Conservation (phyloP, 2,888 invertebrate species). For the Caenorhabditis macrosperma region DNA sequence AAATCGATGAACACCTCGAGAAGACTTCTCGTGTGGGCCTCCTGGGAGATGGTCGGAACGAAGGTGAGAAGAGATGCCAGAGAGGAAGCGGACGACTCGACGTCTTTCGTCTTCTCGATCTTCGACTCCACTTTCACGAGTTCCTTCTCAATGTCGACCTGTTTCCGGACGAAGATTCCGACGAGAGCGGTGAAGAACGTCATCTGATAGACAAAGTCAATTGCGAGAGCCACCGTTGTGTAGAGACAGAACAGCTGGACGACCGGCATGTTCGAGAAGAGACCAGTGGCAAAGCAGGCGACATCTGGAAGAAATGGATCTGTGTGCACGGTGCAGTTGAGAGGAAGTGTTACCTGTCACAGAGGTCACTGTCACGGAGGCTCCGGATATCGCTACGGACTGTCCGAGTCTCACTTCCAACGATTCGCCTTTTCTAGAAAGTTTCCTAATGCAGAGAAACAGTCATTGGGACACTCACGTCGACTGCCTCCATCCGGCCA, state of each 20-base stretch:
- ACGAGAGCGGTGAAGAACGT: slow-evolving; percentile 77
- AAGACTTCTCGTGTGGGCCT: slow-evolving; percentile 31
- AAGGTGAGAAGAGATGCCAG: slow-evolving; percentile 41
- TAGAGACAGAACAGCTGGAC: slow-evolving; percentile 78
- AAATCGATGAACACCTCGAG: slow-evolving; percentile 68
- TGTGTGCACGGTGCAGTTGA: too few species aligned
- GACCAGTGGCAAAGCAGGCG: slow-evolving; percentile 77
- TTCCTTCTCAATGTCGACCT: slow-evolving; percentile 66
- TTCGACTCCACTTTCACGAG: slow-evolving; percentile 16
- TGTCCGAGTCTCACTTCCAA: slow-evolving; percentile 68
- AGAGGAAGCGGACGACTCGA: slow-evolving; percentile 10
- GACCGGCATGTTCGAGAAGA: slow-evolving; percentile 78
- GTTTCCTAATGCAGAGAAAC: not conserved
- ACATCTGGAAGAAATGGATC: slow-evolving; percentile 70
- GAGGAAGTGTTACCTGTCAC: slow-evolving; percentile 47
- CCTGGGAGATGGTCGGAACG: slow-evolving; percentile 45
- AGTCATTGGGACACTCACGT: slow-evolving; percentile 61
- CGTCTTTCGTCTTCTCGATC: slow-evolving; percentile 39
- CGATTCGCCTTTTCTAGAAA: slow-evolving; percentile 65
- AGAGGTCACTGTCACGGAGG: slow-evolving; percentile 71
- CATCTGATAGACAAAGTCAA: slow-evolving; percentile 79
- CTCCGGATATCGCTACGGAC: slow-evolving; percentile 68
- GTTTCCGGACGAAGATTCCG: slow-evolving; percentile 67
- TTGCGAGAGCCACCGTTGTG: slow-evolving; percentile 75
- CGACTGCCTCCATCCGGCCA: slow-evolving; percentile 79